Evolutionary conservation across 2,888 invertebrate species (phyloP).

Genomic region (Aleiodes testaceus): DNA sequence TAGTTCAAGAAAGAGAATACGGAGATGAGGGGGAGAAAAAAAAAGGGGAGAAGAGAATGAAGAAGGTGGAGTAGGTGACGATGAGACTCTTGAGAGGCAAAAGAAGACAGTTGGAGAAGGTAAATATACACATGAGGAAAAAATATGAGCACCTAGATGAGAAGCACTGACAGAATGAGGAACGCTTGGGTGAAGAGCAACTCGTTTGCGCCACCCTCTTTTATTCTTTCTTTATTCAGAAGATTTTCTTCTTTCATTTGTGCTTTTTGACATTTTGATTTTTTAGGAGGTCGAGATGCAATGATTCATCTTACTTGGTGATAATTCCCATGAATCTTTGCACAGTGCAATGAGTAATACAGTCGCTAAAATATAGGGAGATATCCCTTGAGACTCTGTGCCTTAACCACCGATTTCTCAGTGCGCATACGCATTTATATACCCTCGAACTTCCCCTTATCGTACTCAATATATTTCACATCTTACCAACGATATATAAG

Average conservation of each 20-base stretch:
- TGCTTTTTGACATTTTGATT: too few relatives aligned
- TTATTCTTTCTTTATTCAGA: not conserved
- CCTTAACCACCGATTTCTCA: not conserved
- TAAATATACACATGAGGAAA: constrained; percentile 22
- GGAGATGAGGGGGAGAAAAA: not conserved
- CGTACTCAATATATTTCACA: constrained; percentile 18
- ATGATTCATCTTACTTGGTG: not conserved
- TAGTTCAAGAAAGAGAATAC: constrained; percentile 3
- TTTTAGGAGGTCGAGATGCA: too few relatives aligned
- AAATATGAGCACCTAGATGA: constrained; percentile 38
- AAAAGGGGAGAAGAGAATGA: constrained; percentile 27
- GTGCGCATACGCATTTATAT: constrained; percentile 21
- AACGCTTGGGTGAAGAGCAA: constrained; percentile 38
- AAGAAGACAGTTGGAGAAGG: constrained; percentile 1
- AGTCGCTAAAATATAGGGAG: not conserved
- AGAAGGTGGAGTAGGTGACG: constrained; percentile 12
- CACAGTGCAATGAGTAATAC: not conserved
- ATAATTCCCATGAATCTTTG: constrained; percentile 15
- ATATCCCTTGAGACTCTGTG: not conserved
- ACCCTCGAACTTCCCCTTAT: constrained; percentile 16
- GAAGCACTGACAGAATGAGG: constrained; percentile 42
- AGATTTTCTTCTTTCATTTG: too few relatives aligned
- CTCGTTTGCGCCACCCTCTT: constrained; percentile 11
- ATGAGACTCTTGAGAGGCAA: not conserved
- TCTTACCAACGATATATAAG: constrained; percentile 29